phyloP scores from a whole-genome alignment of 2,888 invertebrate genomes.

The Ornithoptera priamus region DNA sequence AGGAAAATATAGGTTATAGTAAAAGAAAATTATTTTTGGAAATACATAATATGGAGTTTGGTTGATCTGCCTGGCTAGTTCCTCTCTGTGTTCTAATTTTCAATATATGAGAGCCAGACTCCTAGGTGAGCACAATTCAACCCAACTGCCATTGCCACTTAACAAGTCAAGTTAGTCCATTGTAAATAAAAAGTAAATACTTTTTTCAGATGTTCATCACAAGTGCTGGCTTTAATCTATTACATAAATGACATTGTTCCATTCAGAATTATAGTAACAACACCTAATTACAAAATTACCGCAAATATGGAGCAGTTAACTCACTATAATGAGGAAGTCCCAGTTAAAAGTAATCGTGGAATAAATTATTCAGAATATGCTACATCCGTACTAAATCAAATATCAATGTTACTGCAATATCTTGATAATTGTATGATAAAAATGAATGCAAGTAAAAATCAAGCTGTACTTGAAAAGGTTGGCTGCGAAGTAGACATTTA shows the following conservation, averaged over 20 bases:
- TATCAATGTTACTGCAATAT: conserved; percentile 49
- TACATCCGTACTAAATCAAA: conserved; percentile 50
- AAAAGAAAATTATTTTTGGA: too few relatives aligned
- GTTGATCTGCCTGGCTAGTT: too few relatives aligned
- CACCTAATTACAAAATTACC: conserved; percentile 46
- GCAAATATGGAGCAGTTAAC: conserved; percentile 41
- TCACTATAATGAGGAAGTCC: conserved; percentile 41
- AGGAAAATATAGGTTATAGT: too few relatives aligned
- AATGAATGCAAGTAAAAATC: conserved; percentile 56
- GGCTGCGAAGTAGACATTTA: conserved; percentile 60
- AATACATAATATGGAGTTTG: too few relatives aligned
- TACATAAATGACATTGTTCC: conserved; percentile 63
- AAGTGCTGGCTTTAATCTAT: conserved; percentile 62
- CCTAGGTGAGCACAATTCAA: too few relatives aligned
- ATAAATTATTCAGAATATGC: conserved; percentile 44
- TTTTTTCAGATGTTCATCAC: conserved; percentile 58
- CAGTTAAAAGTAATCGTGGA: conserved; percentile 15
- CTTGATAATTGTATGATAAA: conserved; percentile 55
- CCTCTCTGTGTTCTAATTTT: too few relatives aligned
- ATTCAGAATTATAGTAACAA: conserved; percentile 52
- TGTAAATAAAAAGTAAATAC: background rate
- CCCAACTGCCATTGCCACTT: too few relatives aligned
- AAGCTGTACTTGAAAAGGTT: conserved; percentile 43
- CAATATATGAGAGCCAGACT: too few relatives aligned
- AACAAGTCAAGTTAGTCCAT: too few relatives aligned